Base-by-base conservation (phyloP, 2,113 vertebrate genomes). In the Nothoprocta pentlandii region DNA sequence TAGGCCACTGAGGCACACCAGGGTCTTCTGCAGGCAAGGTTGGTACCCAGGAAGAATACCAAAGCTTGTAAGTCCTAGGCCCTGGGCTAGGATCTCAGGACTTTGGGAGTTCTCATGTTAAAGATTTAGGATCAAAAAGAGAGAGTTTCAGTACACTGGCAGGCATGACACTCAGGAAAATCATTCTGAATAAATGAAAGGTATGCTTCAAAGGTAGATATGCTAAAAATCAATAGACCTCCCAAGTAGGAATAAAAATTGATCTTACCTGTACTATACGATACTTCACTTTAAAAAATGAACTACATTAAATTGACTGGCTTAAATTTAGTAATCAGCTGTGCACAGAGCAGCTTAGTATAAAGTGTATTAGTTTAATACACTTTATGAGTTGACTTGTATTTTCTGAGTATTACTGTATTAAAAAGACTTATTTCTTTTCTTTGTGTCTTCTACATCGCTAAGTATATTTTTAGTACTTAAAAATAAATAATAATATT, bases 141-240 rank as follows among this genome's bases (percentile, higher is more conserved):
- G 9, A 88, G 66, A 86, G 69, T 84, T 90, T 83, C 74, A 80
- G 49, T 54, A 70, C 59, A 77, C 88, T 79, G 59, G 88, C 66
- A 90, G 88, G 84, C 78, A 87, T 93, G 81, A 81, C 63, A 66
- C 53, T 93, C 67, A 67, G 49, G 41, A 96, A 97, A 97, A 95
- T 96, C 95, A 96, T 92, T 96, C 41, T 34, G 36, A 66, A 85
- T 89, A 91, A 94, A 92, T 80, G 94, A 96, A 96, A 92, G 71
- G 87, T 92, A 93, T 56, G 94, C 78, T 93, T 96, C 84, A 96
- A 95, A 97, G 81, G 70, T 94, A 61, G 47, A 80, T 20, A 90
- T 63, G 63, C 23, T 59, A 89, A 89, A 96, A 97, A 96, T 91
- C 96, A 92, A 94, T 95, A 63, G 82, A 58, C n/a, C 12, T n/a